These are phyloP conservation scores for Pleuronectes platessa DNA, from an alignment of 2,113 vertebrate species.

Conservation along the genomic window DNA sequence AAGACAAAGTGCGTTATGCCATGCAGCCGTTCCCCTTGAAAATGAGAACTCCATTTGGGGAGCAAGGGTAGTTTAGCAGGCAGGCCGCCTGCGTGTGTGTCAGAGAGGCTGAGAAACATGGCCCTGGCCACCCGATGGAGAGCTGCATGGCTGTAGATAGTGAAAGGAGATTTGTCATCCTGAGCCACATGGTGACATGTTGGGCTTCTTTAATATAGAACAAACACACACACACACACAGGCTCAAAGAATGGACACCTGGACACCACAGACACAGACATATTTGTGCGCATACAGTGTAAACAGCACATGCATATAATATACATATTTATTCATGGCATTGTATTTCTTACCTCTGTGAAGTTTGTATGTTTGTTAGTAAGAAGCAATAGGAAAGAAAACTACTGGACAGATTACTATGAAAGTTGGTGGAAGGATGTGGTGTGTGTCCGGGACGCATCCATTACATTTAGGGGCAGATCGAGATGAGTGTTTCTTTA, in stretches of 20 bases:
- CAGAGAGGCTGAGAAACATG: slow-evolving; percentile 60
- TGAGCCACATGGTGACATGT: slow-evolving; percentile 49
- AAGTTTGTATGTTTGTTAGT: too few species aligned
- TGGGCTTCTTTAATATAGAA: slow-evolving; percentile 50
- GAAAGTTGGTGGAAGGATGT: too few species aligned
- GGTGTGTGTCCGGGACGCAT: too few species aligned
- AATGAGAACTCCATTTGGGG: slow-evolving; percentile 81
- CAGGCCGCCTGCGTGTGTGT: slow-evolving; percentile 54
- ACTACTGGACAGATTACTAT: too few species aligned
- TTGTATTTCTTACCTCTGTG: not conserved
- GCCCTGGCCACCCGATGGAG: slow-evolving; percentile 31
- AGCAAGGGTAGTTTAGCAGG: slow-evolving; percentile 70
- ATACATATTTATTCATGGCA: too few species aligned
- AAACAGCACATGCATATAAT: not conserved
- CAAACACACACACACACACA: slow-evolving; percentile 20
- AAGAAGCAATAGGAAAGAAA: too few species aligned
- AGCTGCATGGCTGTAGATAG: slow-evolving; percentile 65
- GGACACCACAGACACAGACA: not conserved
- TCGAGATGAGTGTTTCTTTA: too few species aligned
- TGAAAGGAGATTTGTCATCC: slow-evolving; percentile 67
- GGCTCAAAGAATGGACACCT: slow-evolving; percentile 7
- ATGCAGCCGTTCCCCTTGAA: slow-evolving; percentile 76
- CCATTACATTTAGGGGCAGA: too few species aligned
- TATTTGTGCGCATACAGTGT: not conserved
- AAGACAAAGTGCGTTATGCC: slow-evolving; percentile 82